Base-by-base conservation (phyloP, 2,113 vertebrate species). In the Hippocampus zosterae region DNA sequence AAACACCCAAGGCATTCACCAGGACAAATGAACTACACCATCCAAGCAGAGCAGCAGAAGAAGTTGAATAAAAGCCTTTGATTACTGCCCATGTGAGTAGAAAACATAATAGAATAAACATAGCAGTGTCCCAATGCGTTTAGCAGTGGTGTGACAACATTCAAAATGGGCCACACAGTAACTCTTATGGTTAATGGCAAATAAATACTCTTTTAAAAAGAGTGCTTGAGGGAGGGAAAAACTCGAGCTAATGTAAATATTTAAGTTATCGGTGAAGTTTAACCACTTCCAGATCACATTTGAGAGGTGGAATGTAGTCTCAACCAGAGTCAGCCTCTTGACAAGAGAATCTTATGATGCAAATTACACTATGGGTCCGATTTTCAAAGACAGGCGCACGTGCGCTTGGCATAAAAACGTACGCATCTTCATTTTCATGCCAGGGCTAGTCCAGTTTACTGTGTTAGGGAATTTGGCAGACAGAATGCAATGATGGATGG, bases 231-330 rank as follows among this genome's bases (percentile, higher is more conserved):
- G 52, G 2, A 37, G 33, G 33, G 33, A 37, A 37, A 37, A 37
- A n/a, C 21, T 25, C 23, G 1, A 25, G 23, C 55, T 25, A 57
- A 57, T 27, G 55, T 25, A 23, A 55, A 57, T 27, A 23, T 23
- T 3, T n/a, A 55, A 3, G 13, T 46, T 78, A 72, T 81, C 56
- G 60, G 65, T 77, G 67, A 59, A 74, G 68, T 23, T 71, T 71
- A 88, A 89, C 71, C 71, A 75, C 71, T 81, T 85, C 79, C 84
- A 88, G 84, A 88, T 79, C 75, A 48, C 77, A 75, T 87, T 81
- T 85, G 84, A 76, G 72, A 76, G 41, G 56, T 57, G 55, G 63
- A 67, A 69, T 79, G 64, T 50, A 68, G 75, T 78, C 70, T 84
- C 80, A 81, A 76, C 15, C 53, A 8, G 29, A 16, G 84, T 84